These are phyloP conservation scores for Ischnus inquisitorius DNA, from an alignment of 2,888 invertebrate genomes.

Conservation along the genomic window DNA sequence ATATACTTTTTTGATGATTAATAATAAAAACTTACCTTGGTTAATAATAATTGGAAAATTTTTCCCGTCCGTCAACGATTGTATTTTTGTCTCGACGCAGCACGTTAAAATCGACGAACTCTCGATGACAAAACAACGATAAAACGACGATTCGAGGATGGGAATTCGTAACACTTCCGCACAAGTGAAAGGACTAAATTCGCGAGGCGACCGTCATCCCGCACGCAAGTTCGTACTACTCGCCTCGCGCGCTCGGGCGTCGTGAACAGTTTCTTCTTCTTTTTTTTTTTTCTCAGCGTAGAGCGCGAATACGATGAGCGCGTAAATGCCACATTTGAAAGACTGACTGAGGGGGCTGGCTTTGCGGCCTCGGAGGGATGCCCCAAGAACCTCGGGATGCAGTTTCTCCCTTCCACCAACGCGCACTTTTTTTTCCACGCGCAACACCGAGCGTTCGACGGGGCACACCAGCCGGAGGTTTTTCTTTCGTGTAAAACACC, in stretches of 20 bases:
- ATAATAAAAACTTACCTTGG: no score
- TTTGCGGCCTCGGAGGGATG: slow-evolving; percentile 68
- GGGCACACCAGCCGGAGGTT: background rate
- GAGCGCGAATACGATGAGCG: slow-evolving; percentile 64
- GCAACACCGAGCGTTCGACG: slow-evolving; percentile 21
- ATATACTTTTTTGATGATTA: no score
- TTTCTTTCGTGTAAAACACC: slow-evolving; percentile 49
- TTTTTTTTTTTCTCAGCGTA: slow-evolving; percentile 24
- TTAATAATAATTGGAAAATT: no score
- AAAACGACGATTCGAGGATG: background rate
- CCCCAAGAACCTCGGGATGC: slow-evolving; percentile 64
- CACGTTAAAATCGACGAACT: no score
- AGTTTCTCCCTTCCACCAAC: slow-evolving; percentile 65
- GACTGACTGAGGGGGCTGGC: slow-evolving; percentile 71
- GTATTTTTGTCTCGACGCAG: no score
- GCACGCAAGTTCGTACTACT: slow-evolving; percentile 56
- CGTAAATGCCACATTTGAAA: slow-evolving; percentile 71
- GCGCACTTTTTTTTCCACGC: slow-evolving; percentile 14
- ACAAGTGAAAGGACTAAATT: slow-evolving; percentile 64
- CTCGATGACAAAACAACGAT: background rate
- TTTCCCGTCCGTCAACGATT: no score
- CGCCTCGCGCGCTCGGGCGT: background rate
- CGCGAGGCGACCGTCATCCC: slow-evolving; percentile 65
- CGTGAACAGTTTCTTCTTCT: no score
- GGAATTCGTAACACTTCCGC: background rate